Evolutionary conservation across 1,140 invertebrate genomes (phyloP).

Genomic region (Galendromus occidentalis): DNA sequence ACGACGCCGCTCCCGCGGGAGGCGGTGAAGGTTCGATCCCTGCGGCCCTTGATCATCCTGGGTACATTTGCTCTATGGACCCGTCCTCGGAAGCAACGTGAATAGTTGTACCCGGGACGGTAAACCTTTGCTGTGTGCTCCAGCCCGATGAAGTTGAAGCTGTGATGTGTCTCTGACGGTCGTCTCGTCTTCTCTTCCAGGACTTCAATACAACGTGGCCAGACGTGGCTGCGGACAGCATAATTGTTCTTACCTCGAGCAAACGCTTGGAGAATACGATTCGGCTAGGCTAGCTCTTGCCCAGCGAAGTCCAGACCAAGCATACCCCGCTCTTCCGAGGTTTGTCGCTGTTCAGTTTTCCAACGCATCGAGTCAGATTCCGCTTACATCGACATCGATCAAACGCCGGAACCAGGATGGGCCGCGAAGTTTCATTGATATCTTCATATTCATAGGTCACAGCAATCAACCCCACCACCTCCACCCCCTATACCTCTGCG

Average conservation of each 20-base stretch:
- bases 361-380: not conserved
- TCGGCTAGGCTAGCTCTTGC: not conserved
- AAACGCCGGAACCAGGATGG: not conserved
- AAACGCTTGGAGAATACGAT: slow-evolving; percentile 3
- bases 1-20: no score
- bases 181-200: not conserved
- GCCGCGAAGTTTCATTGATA: not conserved
- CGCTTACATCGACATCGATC: not conserved
- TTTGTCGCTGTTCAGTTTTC: not conserved
- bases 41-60: no score
- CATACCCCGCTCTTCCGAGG: not conserved
- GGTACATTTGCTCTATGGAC: no score
- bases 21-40: no score
- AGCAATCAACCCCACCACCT: not conserved
- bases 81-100: no score
- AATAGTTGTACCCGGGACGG: no score
- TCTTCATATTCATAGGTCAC: not conserved
- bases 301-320: not conserved
- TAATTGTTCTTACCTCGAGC: slow-evolving; percentile 6
- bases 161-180: no score
- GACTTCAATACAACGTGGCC: not conserved
- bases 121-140: no score
- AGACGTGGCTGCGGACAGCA: not conserved
- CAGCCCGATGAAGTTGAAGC: no score
- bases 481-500: not conserved